These are phyloP conservation scores for Druceiella hillmani DNA, from an alignment of 2,888 invertebrate species.

Conservation along the genomic window DNA sequence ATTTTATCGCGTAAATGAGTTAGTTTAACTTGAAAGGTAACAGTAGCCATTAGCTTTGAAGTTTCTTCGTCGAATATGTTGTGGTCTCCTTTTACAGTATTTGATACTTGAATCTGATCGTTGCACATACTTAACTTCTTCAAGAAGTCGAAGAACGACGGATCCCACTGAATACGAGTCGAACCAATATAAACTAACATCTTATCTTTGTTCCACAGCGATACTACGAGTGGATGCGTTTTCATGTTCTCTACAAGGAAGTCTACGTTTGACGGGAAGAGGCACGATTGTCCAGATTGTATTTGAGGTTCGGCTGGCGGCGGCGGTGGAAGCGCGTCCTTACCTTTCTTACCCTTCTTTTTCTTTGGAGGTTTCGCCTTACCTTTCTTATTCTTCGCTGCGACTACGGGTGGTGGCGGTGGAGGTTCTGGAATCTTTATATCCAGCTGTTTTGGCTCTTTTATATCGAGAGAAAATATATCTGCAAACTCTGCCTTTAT, in stretches of 20 bases:
- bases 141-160: constrained; percentile 33
- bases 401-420: constrained; percentile 39
- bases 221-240: constrained; percentile 35
- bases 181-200: constrained; percentile 36
- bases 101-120: constrained; percentile 30
- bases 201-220: constrained; percentile 44
- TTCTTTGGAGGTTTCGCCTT: constrained; percentile 29
- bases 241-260: constrained; percentile 39
- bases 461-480: constrained; percentile 42
- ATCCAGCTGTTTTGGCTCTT: constrained; percentile 44
- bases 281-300: constrained; percentile 42
- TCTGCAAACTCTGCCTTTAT: constrained; percentile 43
- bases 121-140: constrained; percentile 31
- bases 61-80: constrained; percentile 45
- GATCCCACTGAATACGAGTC: constrained; percentile 38
- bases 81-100: constrained; percentile 38
- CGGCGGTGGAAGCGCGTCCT: constrained; percentile 22
- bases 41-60: constrained; percentile 38
- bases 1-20: constrained; percentile 37
- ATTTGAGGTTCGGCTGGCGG: constrained; percentile 41
- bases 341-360: constrained; percentile 31
- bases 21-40: constrained; percentile 40
- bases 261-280: constrained; percentile 40
- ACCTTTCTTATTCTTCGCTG: constrained; percentile 34
- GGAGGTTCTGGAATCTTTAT: constrained; percentile 43